phyloP scores from a whole-genome alignment of 2,797 vertebrate genomes.

The Intellagama lesueurii region DNA sequence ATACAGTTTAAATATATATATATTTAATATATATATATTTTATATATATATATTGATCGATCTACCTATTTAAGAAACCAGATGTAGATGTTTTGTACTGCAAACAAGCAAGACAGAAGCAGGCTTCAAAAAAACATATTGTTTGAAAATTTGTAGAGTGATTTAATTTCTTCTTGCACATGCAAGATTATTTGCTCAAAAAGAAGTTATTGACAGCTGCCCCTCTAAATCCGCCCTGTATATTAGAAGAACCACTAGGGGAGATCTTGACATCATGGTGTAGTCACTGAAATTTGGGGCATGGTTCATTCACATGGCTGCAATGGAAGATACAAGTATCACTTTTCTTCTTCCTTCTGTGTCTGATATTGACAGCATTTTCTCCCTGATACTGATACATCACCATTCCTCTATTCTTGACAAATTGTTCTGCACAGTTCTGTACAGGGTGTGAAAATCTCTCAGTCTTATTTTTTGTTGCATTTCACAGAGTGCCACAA shows the following conservation, averaged over 20 bases:
- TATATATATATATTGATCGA: too few relatives aligned
- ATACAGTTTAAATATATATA: not conserved
- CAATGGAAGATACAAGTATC: not conserved
- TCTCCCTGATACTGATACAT: not conserved
- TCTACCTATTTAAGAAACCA: not conserved
- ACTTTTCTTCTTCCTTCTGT: not conserved
- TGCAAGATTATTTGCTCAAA: not conserved
- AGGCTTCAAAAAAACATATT: not conserved
- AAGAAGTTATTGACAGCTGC: not conserved
- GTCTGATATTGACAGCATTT: not conserved
- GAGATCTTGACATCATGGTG: not conserved
- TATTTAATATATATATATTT: too few relatives aligned
- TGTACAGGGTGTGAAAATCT: not conserved
- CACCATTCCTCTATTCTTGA: not conserved
- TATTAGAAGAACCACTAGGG: not conserved
- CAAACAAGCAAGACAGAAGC: not conserved
- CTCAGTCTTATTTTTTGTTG: not conserved
- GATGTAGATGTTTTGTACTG: not conserved
- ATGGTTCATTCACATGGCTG: not conserved
- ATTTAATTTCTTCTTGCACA: not conserved
- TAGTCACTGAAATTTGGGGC: not conserved
- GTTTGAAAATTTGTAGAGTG: not conserved
- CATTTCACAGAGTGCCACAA: not conserved
- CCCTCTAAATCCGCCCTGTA: too few relatives aligned
- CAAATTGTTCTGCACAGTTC: not conserved